Evolutionary conservation across 2,888 invertebrate genomes (phyloP).

Genomic region (Pachymerium ferrugineum): DNA sequence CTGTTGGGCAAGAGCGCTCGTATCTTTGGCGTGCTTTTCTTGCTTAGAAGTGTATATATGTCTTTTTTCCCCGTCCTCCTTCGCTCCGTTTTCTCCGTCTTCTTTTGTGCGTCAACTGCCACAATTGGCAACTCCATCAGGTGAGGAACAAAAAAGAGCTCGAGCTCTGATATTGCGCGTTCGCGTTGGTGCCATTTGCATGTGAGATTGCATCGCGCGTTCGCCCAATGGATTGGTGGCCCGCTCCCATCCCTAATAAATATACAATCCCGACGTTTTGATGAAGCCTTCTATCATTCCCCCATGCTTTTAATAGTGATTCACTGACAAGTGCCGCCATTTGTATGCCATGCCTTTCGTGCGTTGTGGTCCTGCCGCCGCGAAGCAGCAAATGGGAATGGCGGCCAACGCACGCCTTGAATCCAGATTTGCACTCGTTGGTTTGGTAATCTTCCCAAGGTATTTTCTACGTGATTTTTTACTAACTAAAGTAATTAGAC

Average conservation of each 20-base stretch:
- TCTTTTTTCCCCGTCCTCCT: not conserved
- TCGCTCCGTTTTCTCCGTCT: conserved; percentile 2
- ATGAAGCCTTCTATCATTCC: conserved; percentile 21
- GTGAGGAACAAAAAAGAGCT: conserved; percentile 6
- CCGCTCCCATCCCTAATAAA: conserved; percentile 14
- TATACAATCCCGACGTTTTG: conserved; percentile 21
- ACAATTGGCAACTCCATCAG: conserved; percentile 21
- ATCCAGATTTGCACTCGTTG: not conserved
- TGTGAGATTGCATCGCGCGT: conserved; percentile 10
- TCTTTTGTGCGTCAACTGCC: conserved; percentile 18
- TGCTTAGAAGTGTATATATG: conserved; percentile 15
- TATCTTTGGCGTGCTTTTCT: conserved; percentile 21
- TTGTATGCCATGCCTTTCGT: conserved; percentile 15
- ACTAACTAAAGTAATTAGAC: not conserved
- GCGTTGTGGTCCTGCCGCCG: conserved; percentile 13
- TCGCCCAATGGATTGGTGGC: conserved; percentile 15
- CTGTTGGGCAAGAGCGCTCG: conserved; percentile 15
- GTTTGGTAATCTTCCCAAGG: not conserved
- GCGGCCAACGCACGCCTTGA: not conserved
- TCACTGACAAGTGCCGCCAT: conserved; percentile 18
- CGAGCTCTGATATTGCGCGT: not conserved
- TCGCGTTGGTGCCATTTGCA: conserved; percentile 18
- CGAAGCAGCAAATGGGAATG: conserved; percentile 21
- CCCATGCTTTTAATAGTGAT: conserved; percentile 18
- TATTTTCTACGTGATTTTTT: not conserved